phyloP scores from a whole-genome alignment of 2,888 invertebrate species.

The Cephus nigrinus region DNA sequence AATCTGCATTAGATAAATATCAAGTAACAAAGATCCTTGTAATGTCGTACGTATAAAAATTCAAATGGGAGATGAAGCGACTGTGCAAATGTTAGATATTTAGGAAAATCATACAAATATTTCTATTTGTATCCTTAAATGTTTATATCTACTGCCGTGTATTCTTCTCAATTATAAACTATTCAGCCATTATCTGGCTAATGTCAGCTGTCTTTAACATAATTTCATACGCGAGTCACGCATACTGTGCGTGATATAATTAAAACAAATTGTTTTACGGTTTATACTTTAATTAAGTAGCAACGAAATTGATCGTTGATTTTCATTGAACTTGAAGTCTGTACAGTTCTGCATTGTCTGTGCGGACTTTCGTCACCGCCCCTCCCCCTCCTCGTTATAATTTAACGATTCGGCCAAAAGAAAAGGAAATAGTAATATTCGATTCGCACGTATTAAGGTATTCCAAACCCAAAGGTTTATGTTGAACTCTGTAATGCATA shows the following conservation, averaged over 20 bases:
- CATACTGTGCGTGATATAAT: slow-evolving; percentile 1
- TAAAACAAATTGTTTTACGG: neutral
- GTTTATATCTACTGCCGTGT: neutral
- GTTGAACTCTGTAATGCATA: too few relatives aligned
- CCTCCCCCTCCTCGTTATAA: neutral
- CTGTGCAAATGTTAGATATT: neutral
- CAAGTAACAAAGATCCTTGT: neutral
- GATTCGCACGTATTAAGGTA: neutral
- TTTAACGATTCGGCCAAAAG: neutral
- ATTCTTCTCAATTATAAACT: neutral
- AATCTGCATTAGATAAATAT: neutral
- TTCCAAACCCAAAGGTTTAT: too few relatives aligned
- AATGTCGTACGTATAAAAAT: neutral
- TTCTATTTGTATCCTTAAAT: neutral
- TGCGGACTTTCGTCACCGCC: too few relatives aligned
- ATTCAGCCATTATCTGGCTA: neutral
- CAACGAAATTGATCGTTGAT: neutral
- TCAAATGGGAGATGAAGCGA: neutral
- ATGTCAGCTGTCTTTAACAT: neutral
- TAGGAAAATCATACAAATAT: neutral
- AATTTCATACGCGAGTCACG: neutral
- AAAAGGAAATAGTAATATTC: neutral
- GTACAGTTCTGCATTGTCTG: too few relatives aligned
- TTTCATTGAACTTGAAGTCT: too few relatives aligned
- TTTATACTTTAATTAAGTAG: neutral